Percentiles rank a stretch among this genome's conserved stretches.
phyloP scores from a whole-genome alignment of 2,888 invertebrate genomes.

The Lochmaea crataegi region DNA sequence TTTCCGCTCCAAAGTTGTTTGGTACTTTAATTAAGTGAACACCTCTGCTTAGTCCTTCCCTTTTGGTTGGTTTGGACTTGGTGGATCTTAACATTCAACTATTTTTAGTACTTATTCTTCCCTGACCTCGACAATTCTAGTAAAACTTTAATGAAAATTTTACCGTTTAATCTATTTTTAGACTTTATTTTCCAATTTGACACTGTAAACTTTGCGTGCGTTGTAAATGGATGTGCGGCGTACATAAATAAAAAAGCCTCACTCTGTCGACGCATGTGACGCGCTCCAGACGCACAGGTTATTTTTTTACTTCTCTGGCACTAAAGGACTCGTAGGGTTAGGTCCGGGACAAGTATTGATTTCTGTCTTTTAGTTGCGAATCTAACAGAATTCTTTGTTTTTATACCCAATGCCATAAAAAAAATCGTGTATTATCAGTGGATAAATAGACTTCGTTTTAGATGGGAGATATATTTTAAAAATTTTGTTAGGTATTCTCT shows the following conservation, averaged over 20 bases:
- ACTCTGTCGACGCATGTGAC: conserved; percentile 8
- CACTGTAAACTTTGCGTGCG: conserved; percentile 24
- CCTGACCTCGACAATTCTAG: neutral
- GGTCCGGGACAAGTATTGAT: conserved; percentile 39
- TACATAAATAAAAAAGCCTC: conserved; percentile 24
- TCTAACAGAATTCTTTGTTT: neutral
- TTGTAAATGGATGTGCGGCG: conserved; percentile 8
- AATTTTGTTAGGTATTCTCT: too few species aligned
- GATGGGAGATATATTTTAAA: too few species aligned
- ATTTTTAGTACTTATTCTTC: neutral
- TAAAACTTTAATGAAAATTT: conserved; percentile 7
- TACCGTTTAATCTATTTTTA: conserved; percentile 31
- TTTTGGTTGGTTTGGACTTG: too few species aligned
- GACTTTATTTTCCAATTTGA: conserved; percentile 16
- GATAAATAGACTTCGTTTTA: too few species aligned
- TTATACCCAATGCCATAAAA: too few species aligned
- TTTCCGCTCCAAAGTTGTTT: too few species aligned
- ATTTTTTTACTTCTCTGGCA: conserved; percentile 37
- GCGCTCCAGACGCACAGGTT: conserved; percentile 24
- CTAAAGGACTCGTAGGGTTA: conserved; percentile 37
- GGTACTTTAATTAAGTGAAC: too few species aligned
- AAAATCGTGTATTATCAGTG: too few species aligned
- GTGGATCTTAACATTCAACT: neutral
- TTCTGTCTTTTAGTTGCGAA: conserved; percentile 11
- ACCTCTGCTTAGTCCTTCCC: too few species aligned